These are phyloP conservation scores for Esperia sulphurella DNA, from an alignment of 2,888 invertebrate species.

Conservation along the genomic window DNA sequence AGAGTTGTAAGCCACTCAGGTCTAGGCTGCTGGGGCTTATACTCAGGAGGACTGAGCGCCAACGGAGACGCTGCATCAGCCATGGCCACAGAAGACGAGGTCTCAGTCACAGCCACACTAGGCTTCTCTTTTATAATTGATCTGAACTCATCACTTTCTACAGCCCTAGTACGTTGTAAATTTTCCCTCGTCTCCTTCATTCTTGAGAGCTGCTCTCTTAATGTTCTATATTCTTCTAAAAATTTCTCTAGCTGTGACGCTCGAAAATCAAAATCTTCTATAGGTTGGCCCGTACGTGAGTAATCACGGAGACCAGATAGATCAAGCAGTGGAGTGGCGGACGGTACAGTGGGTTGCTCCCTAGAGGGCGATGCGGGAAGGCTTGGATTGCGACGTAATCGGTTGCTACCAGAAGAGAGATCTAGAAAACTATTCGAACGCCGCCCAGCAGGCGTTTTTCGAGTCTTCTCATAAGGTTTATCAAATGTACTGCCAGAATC, in stretches of 20 bases:
- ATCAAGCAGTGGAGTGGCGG: constrained; percentile 82
- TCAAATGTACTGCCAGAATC: constrained; percentile 77
- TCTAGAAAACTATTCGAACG: constrained; percentile 86
- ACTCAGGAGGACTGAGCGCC: constrained; percentile 63
- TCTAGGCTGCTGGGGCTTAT: constrained; percentile 58
- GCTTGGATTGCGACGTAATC: constrained; percentile 75
- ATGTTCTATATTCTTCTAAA: constrained; percentile 87
- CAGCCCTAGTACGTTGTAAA: constrained; percentile 69
- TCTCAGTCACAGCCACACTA: constrained; percentile 69
- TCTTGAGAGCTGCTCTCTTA: constrained; percentile 87
- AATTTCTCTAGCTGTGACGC: constrained; percentile 89
- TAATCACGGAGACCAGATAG: constrained; percentile 77
- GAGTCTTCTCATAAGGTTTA: constrained; percentile 52
- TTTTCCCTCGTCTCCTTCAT: constrained; percentile 90
- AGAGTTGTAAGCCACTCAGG: constrained; percentile 69
- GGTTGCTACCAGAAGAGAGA: constrained; percentile 73
- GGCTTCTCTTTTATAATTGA: constrained; percentile 80
- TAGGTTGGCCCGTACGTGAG: constrained; percentile 61
- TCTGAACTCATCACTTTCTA: constrained; percentile 73
- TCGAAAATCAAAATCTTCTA: constrained; percentile 85
- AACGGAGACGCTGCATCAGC: constrained; percentile 65
- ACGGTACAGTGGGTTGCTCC: constrained; percentile 61
- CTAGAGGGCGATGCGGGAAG: constrained; percentile 83
- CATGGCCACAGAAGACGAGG: constrained; percentile 62
- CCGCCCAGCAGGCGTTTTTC: constrained; percentile 58